Evolutionary conservation across 2,113 vertebrate genomes (phyloP).

Genomic region (Grammomys surdaster): DNA sequence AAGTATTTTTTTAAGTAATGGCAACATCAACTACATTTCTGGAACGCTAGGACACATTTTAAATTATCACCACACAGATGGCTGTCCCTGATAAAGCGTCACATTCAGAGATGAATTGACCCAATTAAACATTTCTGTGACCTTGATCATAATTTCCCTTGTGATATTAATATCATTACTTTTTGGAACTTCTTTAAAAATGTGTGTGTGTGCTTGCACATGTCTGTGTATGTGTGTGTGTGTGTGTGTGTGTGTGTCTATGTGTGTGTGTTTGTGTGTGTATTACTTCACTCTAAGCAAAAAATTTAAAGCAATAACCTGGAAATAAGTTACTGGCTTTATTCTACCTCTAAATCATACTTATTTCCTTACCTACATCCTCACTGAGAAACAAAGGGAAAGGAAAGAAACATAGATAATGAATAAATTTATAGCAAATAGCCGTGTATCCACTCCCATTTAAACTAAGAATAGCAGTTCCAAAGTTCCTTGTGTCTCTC

Average conservation of each 20-base stretch:
- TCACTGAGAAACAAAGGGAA: not conserved
- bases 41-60: conserved; percentile 8
- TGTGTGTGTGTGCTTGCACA: too few species aligned
- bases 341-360: not conserved
- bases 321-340: not conserved
- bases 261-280: not conserved
- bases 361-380: not conserved
- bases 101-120: not conserved
- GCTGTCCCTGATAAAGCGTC: not conserved
- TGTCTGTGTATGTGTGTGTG: too few species aligned
- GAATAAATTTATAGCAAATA: not conserved
- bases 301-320: conserved; percentile 53
- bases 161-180: conserved; percentile 30
- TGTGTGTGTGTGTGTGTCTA: too few species aligned
- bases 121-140: conserved; percentile 40
- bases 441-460: not conserved
- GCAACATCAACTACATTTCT: not conserved
- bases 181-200: not conserved
- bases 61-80: not conserved
- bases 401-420: not conserved
- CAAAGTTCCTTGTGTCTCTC: too few species aligned
- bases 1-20: conserved; percentile 11
- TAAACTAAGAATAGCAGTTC: not conserved
- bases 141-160: conserved; percentile 30
- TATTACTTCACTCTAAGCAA: conserved; percentile 20